Base-by-base conservation (phyloP, 2,113 vertebrate genomes). In the Phaethon lepturus region DNA sequence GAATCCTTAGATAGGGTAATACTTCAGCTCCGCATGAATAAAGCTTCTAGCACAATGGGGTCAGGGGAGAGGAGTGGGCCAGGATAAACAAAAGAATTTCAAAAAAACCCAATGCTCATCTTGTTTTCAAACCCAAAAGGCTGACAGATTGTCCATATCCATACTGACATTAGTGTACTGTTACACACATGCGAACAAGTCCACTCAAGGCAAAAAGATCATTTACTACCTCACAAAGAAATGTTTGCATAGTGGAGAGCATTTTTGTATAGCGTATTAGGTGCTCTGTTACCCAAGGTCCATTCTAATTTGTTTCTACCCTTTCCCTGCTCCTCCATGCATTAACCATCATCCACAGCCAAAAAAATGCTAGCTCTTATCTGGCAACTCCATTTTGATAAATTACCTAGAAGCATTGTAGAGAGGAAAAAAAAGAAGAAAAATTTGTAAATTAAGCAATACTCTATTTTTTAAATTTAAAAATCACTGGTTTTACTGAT, bases 51-150 rank as follows among this genome's bases (percentile, higher is more conserved):
- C 24, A 35, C 44, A 76, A 44, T 25, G 17, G 38, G 3, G 11
- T 7, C 28, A 42, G 47, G 25, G 5, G 35, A 74, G 24, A 76
- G 29, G 24, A 58, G 11, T 33, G 22, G 38, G n/a, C 6, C 31
- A 47, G 40, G 18, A 17, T 25, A 13, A 88, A 69, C 5, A 69
- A 42, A 42, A 20, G 15, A 16, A 11, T 10, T 4, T 42, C 0
- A 4, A 23, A n/a, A 79, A 17, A 2, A 2, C 11, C 5, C 40
- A 59, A 2, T 49, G 33, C 1, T 84, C 8, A 64, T 24, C 4
- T 50, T 62, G 7, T 45, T 67, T 76, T 62, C 38, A 84, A 28
- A 31, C 6, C 15, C 31, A 24, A 75, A 25, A 0, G 1, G 26
- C 6, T 64, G 24, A 26, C 40, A 53, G 28, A 66, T 20, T 50